Conservation (phyloP, 2,888 invertebrate genomes). For the Xanthorhoe spadicearia region DNA sequence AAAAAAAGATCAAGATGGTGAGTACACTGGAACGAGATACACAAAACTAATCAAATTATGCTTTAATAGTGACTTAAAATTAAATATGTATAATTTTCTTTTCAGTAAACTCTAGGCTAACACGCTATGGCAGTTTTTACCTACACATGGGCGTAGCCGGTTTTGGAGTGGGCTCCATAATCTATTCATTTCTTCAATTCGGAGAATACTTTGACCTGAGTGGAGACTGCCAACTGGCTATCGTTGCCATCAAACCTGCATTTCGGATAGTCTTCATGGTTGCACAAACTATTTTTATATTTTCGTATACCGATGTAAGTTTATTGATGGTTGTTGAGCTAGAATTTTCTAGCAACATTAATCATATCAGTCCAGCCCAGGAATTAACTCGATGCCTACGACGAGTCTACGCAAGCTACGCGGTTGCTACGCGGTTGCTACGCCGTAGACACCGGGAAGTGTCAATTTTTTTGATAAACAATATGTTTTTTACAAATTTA, state of each 20-base stretch:
- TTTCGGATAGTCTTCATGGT: conserved; percentile 87
- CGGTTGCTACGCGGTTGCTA: conserved; percentile 4
- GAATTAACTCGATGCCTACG: background rate
- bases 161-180: conserved; percentile 89
- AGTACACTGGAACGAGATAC: conserved; percentile 35
- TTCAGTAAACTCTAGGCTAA: conserved; percentile 64
- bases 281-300: conserved; percentile 89
- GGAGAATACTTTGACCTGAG: conserved; percentile 88
- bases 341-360: too few relatives aligned
- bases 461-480: conserved; percentile 1
- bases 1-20: conserved; percentile 69
- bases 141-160: conserved; percentile 87
- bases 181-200: conserved; percentile 89
- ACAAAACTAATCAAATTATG: background rate
- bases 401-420: conserved; percentile 3
- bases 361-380: too few relatives aligned
- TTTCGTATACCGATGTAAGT: conserved; percentile 88
- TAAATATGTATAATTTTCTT: conserved; percentile 20
- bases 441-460: background rate
- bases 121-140: conserved; percentile 86
- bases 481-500: background rate
- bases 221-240: conserved; percentile 84
- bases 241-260: conserved; percentile 86
- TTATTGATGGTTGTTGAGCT: conserved; percentile 4
- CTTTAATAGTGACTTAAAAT: background rate